Evolutionary conservation across 2,113 vertebrate species (phyloP), one percentile per base, ranked within the genome.

Genomic region (Scartelaos histophorus): DNA sequence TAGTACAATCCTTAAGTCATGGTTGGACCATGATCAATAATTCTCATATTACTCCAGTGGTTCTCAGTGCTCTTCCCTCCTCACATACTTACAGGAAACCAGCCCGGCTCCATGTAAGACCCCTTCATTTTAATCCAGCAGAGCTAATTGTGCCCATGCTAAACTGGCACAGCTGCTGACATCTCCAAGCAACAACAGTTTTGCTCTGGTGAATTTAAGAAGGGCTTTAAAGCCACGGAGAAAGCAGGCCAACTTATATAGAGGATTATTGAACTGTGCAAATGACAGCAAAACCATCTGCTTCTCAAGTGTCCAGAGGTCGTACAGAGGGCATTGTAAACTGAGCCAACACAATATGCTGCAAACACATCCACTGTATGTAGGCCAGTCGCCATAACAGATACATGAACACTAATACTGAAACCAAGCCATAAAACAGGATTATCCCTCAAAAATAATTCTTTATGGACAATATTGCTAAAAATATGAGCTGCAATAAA

Each of bases 1-100:
- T 29, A 29, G 29, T 29, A 43, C 38, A 11, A 43, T 43, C 3
- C 47, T 6, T 51, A 7, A 62, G 19, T 51, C 69, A 3, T 75
- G 72, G 61, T n/a, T 66, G 1, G 49, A 69, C 0, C 56, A 72
- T 62, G 71, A 84, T 89, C 75, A 47, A 81, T 87, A 49, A 10
- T 54, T 9, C 53, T 68, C 38, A n/a, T 24, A 49, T 69, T 79
- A 54, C 73, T 10, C 38, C 38, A 43, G 5, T 38, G 35, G 5
- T 7, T 86, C 66, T 53, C 15, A 24, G 24, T 85, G 67, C 85
- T 77, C 54, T 72, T 22, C 60, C 74, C 56, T 43, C 9, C 61
- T 70, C 68, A 54, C 54, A 66, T 54, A 9, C 13, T 53, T 35
- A 77, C 19, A 67, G 61, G 47, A n/a, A 64, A n/a, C 34, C 60